Evolutionary conservation across 2,888 invertebrate genomes (phyloP).

Genomic region (Scaeva pyrastri): DNA sequence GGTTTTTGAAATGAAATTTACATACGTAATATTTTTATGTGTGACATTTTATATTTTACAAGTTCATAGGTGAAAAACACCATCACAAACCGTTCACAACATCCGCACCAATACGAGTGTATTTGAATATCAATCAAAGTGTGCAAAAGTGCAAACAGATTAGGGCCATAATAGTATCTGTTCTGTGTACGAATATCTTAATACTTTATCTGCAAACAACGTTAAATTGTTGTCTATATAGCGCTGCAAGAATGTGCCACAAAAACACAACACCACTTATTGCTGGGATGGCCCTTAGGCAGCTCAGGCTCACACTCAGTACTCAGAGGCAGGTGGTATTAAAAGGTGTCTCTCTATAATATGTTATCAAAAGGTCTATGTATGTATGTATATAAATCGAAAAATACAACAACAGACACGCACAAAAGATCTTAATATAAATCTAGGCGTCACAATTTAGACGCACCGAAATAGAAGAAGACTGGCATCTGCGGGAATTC

Average conservation of each 20-base stretch:
- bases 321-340: conserved; percentile 10
- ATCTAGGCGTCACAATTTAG: conserved; percentile 25
- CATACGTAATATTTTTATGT: conserved; percentile 1
- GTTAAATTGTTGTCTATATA: neutral
- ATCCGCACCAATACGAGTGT: neutral
- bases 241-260: neutral
- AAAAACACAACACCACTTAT: neutral
- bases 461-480: conserved; percentile 5
- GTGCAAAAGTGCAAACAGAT: conserved; percentile 2
- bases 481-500: conserved; percentile 9
- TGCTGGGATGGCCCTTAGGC: neutral
- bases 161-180: conserved; percentile 5
- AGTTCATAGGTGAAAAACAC: neutral
- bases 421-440: conserved; percentile 41
- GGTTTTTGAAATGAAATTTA: conserved; percentile 11
- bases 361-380: conserved; percentile 15
- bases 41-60: neutral
- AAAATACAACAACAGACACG: conserved; percentile 12
- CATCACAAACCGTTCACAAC: neutral
- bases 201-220: conserved; percentile 9
- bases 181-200: conserved; percentile 5
- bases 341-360: conserved; percentile 1
- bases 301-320: too few species aligned
- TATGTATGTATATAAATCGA: conserved; percentile 11
- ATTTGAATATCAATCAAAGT: neutral